Conservation (phyloP, 2,888 invertebrate species). For the Galerucella nymphaeae region DNA sequence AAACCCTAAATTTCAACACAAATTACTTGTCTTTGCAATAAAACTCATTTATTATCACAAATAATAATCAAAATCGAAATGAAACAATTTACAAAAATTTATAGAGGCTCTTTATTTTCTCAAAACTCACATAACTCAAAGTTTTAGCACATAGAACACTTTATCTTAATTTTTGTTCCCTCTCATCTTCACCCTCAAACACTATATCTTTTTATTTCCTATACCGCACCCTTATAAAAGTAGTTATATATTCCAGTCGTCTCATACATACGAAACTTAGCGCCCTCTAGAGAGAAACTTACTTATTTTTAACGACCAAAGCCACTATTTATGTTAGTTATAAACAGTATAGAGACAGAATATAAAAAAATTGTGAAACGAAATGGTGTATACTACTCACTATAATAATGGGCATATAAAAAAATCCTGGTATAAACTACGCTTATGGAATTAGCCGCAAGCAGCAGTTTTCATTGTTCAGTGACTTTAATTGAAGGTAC, state of each 20-base stretch:
- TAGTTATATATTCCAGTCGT: slow-evolving; percentile 51
- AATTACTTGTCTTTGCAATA: no score
- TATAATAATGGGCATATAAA: no score
- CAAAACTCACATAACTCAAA: background rate
- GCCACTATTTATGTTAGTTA: slow-evolving; percentile 53
- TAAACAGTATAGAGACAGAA: slow-evolving; percentile 45
- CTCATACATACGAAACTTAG: slow-evolving; percentile 52
- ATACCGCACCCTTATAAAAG: slow-evolving; percentile 36
- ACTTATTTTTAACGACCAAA: slow-evolving; percentile 55
- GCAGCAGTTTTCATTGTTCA: slow-evolving; percentile 17
- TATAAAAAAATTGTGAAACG: background rate
- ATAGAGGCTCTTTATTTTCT: background rate
- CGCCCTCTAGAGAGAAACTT: slow-evolving; percentile 54
- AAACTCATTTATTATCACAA: no score
- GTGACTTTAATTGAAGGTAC: slow-evolving; percentile 42
- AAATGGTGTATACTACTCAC: no score
- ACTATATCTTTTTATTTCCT: slow-evolving; percentile 29
- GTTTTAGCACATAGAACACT: background rate
- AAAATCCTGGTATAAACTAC: background rate
- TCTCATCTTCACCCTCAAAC: slow-evolving; percentile 17
- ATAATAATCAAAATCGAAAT: background rate
- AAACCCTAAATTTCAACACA: no score
- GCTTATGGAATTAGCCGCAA: slow-evolving; percentile 6
- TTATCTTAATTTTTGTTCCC: slow-evolving; percentile 21
- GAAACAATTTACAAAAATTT: background rate